phyloP scores from a whole-genome alignment of 1,140 invertebrate genomes.

The Aphaenogaster ashmeadi region DNA sequence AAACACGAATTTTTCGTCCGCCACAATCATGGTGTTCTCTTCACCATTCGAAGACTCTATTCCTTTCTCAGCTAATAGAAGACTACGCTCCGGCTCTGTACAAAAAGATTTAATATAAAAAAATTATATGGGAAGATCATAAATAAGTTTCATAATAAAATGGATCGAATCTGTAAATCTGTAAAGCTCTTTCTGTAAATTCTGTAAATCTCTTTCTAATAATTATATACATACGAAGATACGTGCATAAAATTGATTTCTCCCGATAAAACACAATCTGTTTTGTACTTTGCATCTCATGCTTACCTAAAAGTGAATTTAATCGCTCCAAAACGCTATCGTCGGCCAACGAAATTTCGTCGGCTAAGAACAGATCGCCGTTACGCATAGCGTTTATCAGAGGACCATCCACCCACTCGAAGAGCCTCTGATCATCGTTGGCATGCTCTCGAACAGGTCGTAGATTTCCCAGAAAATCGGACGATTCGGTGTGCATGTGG shows the following conservation, averaged over 20 bases:
- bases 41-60: conserved; percentile 81
- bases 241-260: background rate
- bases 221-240: background rate
- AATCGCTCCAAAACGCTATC: conserved; percentile 99
- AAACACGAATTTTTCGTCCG: conserved; percentile 94
- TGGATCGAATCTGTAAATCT: conserved; percentile 1
- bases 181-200: conserved; percentile 1
- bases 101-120: conserved; percentile 1
- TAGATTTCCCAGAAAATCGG: conserved; percentile 98
- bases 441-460: conserved; percentile 93
- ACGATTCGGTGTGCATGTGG: conserved; percentile 99
- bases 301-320: conserved; percentile 94
- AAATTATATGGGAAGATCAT: background rate
- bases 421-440: conserved; percentile 90
- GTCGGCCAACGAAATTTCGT: conserved; percentile 99
- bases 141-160: conserved; percentile 18
- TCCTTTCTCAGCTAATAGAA: conserved; percentile 97
- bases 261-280: background rate
- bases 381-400: conserved; percentile 96
- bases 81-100: conserved; percentile 95
- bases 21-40: conserved; percentile 89
- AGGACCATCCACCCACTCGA: conserved; percentile 99
- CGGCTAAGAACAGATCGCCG: conserved; percentile 96
- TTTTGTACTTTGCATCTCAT: background rate
- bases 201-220: background rate